Base-by-base conservation (phyloP, 2,113 vertebrate species). In the Lagenorhynchus albirostris region DNA sequence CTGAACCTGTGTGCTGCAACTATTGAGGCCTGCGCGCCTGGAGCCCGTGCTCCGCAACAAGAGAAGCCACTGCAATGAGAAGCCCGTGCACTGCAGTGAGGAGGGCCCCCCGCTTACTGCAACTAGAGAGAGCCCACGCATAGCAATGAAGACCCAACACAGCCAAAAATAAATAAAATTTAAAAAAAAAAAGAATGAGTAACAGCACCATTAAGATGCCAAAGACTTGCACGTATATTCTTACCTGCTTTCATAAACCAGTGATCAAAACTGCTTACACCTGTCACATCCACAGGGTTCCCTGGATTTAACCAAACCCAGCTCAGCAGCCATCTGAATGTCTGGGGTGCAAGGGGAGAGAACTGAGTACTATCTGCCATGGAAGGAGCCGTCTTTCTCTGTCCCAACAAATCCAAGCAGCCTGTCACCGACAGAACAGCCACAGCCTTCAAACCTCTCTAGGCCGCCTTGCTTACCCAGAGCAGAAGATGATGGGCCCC, bases 171-270 rank as follows among this genome's bases (percentile, higher is more conserved):
- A 53, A 18, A 53, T 53, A 53, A 53, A 53, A 53, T 2, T 2
- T 53, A 17, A 53, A 53, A 53, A 53, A 53, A 50, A 50, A 53
- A 53, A 41, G 71, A 81, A 21, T 11, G 8, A 79, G 70, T 3
- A 31, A 76, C 10, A 44, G 26, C 26, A 73, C 18, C 41, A 20
- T 47, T 26, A 1, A 47, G 3, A 44, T 7, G 9, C 55, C 5
- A 36, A 70, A 47, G 47, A 41, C 20, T 3, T 15, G 62, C 41
- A 47, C 1, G 0, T 0, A 13, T 44, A 3, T 11, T 47, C 41
- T 17, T 15, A 50, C 31, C 15, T 23, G 25, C 15, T 70, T 20
- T 68, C 5, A 47, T 7, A 60, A 50, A 10, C n/a, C 44, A 68
- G 47, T 12, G 1, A 9, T 33, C 62, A 36, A 41, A 83, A 79